Conservation (phyloP, 2,113 vertebrate genomes). For the Rhodinocichla rosea region DNA sequence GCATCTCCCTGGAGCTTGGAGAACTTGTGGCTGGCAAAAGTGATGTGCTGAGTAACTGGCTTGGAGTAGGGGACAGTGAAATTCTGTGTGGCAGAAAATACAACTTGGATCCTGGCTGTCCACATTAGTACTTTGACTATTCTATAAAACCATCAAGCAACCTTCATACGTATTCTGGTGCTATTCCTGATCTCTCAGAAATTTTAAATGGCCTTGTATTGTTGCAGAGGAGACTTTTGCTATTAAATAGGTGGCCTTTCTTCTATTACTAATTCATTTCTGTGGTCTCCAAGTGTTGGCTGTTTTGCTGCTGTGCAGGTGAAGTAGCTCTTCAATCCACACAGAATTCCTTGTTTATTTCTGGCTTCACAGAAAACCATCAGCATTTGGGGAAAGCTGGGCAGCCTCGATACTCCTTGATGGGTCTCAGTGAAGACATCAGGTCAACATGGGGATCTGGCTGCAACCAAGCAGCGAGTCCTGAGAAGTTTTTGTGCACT, state of each 20-base stretch:
- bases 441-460: background rate
- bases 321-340: background rate
- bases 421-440: background rate
- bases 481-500: background rate
- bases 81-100: background rate
- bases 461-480: background rate
- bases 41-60: background rate
- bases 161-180: background rate
- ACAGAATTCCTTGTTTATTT: background rate
- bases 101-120: background rate
- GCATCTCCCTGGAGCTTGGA: background rate
- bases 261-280: background rate
- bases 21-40: background rate
- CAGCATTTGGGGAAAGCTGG: background rate
- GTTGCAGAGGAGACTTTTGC: background rate
- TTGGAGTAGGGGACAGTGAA: background rate
- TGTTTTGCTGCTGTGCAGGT: background rate
- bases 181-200: background rate
- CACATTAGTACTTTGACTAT: background rate
- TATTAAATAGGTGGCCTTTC: background rate
- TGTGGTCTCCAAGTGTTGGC: background rate
- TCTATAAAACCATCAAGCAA: background rate
- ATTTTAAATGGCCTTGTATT: background rate
- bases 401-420: background rate
- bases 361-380: background rate